phyloP scores from a whole-genome alignment of 2,888 invertebrate genomes.

The Melanargia galathea region DNA sequence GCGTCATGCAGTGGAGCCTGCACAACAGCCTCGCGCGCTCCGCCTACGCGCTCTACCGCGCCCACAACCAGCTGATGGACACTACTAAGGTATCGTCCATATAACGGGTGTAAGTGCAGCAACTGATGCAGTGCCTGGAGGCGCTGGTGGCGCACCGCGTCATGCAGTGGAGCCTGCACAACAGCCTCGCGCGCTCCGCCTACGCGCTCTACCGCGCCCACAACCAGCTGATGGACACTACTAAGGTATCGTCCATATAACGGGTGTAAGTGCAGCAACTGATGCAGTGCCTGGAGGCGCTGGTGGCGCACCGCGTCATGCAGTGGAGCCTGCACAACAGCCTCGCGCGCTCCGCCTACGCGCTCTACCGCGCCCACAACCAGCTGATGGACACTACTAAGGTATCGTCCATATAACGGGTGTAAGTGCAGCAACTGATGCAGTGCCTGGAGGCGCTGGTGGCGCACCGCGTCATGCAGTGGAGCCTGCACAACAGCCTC shows the following conservation, averaged over 20 bases:
- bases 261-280: too few relatives aligned
- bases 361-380: slow-evolving; percentile 80
- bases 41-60: slow-evolving; percentile 80
- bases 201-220: slow-evolving; percentile 81
- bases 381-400: slow-evolving; percentile 82
- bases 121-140: slow-evolving; percentile 84
- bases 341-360: slow-evolving; percentile 70
- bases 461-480: slow-evolving; percentile 83
- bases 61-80: slow-evolving; percentile 79
- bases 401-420: slow-evolving; percentile 69
- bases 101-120: too few relatives aligned
- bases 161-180: slow-evolving; percentile 77
- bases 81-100: slow-evolving; percentile 79
- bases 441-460: slow-evolving; percentile 86
- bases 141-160: slow-evolving; percentile 84
- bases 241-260: slow-evolving; percentile 78
- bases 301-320: slow-evolving; percentile 84
- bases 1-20: slow-evolving; percentile 81
- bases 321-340: slow-evolving; percentile 76
- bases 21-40: slow-evolving; percentile 63
- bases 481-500: slow-evolving; percentile 66
- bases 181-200: slow-evolving; percentile 67
- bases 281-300: slow-evolving; percentile 84
- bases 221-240: slow-evolving; percentile 79
- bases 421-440: too few relatives aligned